phyloP scores from a whole-genome alignment of 2,113 vertebrate species.

The Ctenodactylus gundi region DNA sequence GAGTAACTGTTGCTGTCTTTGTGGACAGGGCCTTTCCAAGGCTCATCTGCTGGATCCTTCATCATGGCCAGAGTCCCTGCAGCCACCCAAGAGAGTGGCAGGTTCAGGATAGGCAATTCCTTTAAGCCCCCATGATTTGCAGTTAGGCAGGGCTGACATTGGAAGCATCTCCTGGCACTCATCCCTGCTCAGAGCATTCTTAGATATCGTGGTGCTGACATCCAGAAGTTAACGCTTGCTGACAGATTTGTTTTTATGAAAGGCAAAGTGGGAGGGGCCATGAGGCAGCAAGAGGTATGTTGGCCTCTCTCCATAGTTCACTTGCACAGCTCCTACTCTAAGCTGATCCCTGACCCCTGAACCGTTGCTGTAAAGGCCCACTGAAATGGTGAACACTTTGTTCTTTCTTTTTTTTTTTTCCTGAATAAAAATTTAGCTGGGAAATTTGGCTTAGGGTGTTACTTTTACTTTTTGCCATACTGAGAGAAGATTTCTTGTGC shows the following conservation, averaged over 20 bases:
- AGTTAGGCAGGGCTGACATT: not conserved
- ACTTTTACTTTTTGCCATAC: not conserved
- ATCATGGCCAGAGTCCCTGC: not conserved
- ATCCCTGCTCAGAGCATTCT: rapidly evolving
- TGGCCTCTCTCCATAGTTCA: not conserved
- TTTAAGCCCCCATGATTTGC: not conserved
- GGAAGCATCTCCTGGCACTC: rapidly evolving
- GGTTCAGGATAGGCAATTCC: not conserved
- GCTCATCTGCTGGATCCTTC: not conserved
- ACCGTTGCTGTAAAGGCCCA: not conserved
- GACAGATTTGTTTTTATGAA: not conserved
- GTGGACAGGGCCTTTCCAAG: not conserved
- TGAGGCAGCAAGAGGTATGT: not conserved
- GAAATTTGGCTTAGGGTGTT: not conserved
- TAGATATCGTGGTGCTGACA: not conserved
- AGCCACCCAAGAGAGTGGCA: not conserved
- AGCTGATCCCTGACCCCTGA: no score
- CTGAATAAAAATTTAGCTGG: not conserved
- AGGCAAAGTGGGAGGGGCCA: not conserved
- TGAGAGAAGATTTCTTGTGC: not conserved
- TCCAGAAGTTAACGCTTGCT: not conserved
- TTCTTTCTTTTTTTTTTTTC: not conserved
- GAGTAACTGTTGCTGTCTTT: conserved; percentile 43
- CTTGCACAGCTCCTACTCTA: not conserved
- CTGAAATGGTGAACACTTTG: not conserved